phyloP scores from a whole-genome alignment of 2,888 invertebrate species.

The Drosophila diplacantha region DNA sequence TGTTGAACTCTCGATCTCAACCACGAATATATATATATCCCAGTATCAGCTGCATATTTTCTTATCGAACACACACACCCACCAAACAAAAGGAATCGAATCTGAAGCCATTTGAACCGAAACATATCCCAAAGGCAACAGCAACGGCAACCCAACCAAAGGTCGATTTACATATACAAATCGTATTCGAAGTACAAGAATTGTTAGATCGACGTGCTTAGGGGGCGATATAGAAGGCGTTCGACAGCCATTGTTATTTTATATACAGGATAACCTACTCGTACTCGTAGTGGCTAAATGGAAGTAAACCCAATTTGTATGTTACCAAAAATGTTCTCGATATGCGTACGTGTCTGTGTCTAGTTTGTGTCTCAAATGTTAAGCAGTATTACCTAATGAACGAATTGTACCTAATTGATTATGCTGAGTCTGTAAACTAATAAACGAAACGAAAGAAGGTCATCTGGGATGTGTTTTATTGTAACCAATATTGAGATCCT shows the following conservation, averaged over 20 bases:
- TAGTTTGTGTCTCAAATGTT: slow-evolving; percentile 50
- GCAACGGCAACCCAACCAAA: slow-evolving; percentile 39
- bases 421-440: slow-evolving; percentile 45
- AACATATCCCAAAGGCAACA: slow-evolving; percentile 58
- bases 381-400: slow-evolving; percentile 51
- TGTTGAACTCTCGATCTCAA: slow-evolving; percentile 25
- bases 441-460: slow-evolving; percentile 31
- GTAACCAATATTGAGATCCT: background rate
- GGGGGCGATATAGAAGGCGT: slow-evolving; percentile 23
- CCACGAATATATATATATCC: slow-evolving; percentile 7
- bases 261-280: slow-evolving; percentile 42
- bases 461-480: background rate
- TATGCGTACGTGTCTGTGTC: slow-evolving; percentile 39
- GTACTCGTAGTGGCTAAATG: slow-evolving; percentile 24
- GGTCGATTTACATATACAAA: slow-evolving; percentile 38
- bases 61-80: slow-evolving; percentile 32
- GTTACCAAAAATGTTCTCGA: slow-evolving; percentile 19
- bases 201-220: slow-evolving; percentile 16
- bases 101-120: slow-evolving; percentile 43
- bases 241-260: slow-evolving; percentile 51
- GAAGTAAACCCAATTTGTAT: slow-evolving; percentile 21
- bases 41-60: slow-evolving; percentile 27
- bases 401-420: slow-evolving; percentile 60
- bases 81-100: slow-evolving; percentile 33
- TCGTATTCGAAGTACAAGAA: slow-evolving; percentile 50